Evolutionary conservation across 2,888 invertebrate genomes (phyloP).

Genomic region (Amphipoea lucens): DNA sequence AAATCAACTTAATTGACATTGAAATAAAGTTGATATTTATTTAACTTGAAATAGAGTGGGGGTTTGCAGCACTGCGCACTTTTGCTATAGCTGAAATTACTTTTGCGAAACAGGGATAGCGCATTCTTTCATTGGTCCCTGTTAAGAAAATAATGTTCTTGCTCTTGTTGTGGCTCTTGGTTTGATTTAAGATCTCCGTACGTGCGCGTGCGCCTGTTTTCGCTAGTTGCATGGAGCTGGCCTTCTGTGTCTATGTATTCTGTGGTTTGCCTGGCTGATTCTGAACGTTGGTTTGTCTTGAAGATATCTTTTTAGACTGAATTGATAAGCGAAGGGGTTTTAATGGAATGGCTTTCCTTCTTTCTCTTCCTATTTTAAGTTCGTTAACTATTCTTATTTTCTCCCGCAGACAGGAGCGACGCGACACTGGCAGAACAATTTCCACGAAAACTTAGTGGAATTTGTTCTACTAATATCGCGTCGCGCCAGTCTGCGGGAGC

Average conservation of each 20-base stretch:
- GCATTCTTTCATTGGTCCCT: not conserved
- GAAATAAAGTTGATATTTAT: too few species aligned
- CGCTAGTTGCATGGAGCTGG: not conserved
- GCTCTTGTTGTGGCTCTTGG: not conserved
- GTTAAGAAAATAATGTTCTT: too few species aligned
- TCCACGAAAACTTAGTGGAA: accelerated
- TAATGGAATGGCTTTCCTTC: constrained; percentile 19
- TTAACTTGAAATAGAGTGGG: too few species aligned
- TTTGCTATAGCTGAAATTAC: not conserved
- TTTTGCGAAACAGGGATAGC: not conserved
- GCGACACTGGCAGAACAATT: not conserved
- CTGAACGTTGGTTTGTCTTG: constrained; percentile 46
- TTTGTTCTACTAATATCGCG: not conserved
- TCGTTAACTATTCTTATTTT: not conserved
- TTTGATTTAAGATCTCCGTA: not conserved
- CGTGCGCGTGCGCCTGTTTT: not conserved
- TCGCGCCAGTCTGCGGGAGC: not conserved
- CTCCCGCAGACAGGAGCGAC: not conserved
- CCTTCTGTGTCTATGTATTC: constrained; percentile 29
- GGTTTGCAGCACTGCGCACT: too few species aligned
- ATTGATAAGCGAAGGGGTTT: constrained; percentile 48
- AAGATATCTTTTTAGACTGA: constrained; percentile 42
- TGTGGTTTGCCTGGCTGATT: constrained; percentile 27
- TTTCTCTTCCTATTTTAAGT: constrained; percentile 18
- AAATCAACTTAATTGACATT: too few species aligned